A percentile compares a stretch with the other conserved stretches of the same genome.
phyloP scores from a whole-genome alignment of 2,888 invertebrate species.

The Eudemis profundana region DNA sequence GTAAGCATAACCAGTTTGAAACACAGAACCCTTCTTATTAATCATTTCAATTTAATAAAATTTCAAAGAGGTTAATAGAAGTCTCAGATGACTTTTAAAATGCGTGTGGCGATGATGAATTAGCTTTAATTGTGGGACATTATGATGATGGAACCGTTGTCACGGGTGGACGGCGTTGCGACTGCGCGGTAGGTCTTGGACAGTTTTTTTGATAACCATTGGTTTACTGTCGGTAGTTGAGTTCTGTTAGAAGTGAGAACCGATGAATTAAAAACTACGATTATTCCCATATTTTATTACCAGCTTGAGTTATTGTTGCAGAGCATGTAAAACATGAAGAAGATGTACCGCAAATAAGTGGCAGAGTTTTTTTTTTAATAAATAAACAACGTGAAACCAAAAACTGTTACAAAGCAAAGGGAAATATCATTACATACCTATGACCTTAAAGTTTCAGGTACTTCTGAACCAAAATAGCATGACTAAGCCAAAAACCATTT shows the following conservation, averaged over 20 bases:
- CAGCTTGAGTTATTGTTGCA: too few species aligned
- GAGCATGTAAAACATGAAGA: too few species aligned
- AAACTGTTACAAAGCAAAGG: too few species aligned
- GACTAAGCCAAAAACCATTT: too few species aligned
- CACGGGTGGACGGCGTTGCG: conserved; percentile 26
- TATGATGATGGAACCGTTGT: conserved; percentile 36
- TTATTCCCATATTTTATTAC: too few species aligned
- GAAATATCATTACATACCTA: too few species aligned
- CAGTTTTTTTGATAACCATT: conserved; percentile 27
- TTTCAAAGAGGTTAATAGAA: conserved; percentile 46
- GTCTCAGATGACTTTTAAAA: conserved; percentile 55
- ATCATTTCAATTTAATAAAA: conserved; percentile 33
- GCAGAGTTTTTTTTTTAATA: too few species aligned
- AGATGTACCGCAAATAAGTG: too few species aligned
- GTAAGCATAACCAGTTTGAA: conserved; percentile 2
- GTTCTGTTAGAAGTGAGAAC: conserved; percentile 4
- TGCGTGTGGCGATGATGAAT: conserved; percentile 62
- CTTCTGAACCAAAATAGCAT: too few species aligned
- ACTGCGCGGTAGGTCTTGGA: conserved; percentile 35
- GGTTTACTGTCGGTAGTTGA: conserved; percentile 11
- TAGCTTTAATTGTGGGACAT: conserved; percentile 56
- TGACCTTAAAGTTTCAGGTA: too few species aligned
- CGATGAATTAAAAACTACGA: too few species aligned
- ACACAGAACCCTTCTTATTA: conserved; percentile 21
- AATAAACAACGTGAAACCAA: too few species aligned